Evolutionary conservation across 35 echinoderm and acorn worm species (phyloP).

Genomic region (Ophioderma brevispina): DNA sequence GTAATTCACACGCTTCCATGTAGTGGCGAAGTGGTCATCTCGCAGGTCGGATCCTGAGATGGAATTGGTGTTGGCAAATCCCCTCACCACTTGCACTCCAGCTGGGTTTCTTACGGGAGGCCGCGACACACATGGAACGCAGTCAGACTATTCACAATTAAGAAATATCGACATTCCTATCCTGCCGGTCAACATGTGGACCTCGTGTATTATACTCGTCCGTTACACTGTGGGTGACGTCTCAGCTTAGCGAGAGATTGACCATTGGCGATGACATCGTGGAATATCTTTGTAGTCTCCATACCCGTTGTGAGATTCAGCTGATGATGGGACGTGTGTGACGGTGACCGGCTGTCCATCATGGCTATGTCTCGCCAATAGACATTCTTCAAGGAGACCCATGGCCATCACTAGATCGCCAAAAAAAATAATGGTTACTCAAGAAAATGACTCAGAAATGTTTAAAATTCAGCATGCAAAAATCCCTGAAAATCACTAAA

Average conservation of each 20-base stretch:
- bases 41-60: not conserved
- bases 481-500: no score
- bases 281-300: not conserved
- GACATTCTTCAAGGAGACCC: not conserved
- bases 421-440: no score
- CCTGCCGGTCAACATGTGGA: not conserved
- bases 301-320: not conserved
- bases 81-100: not conserved
- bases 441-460: no score
- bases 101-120: not conserved
- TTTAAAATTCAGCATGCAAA: no score
- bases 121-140: not conserved
- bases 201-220: not conserved
- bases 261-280: not conserved
- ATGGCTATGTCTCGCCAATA: slow-evolving; percentile 26
- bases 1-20: not conserved
- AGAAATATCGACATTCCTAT: slow-evolving; percentile 14
- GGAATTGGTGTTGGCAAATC: slow-evolving; percentile 26
- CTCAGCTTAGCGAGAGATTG: not conserved
- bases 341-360: not conserved
- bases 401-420: no score
- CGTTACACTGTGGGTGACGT: not conserved
- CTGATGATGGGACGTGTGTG: not conserved
- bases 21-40: slow-evolving; percentile 21
- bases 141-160: not conserved